Evolutionary conservation across 2,797 vertebrate genomes (phyloP), one percentile per base, ranked within the genome.

Genomic region (Myotis myotis): DNA sequence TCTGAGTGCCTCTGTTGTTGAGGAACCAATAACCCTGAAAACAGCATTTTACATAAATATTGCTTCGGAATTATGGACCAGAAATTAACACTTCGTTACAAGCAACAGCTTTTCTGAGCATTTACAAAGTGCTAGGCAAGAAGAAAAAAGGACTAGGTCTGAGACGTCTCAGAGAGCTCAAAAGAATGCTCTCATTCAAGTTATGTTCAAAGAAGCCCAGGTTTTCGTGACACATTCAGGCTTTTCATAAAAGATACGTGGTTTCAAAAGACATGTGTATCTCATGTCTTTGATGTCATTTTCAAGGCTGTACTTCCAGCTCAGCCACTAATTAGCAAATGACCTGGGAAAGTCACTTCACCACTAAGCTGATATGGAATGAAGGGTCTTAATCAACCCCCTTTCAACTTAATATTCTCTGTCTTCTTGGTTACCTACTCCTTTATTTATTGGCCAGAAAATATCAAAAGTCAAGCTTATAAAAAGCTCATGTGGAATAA

Each of bases 261-360:
- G 41, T 47, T 95, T 94, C 57, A 89, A 86, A 93, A 91, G 94
- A 75, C 75, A 57, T 4, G 16, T 75, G n/a, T 57, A 64, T 79
- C 82, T 91, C 55, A 38, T n/a, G 60, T 53, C 93, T 97, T 72
- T 93, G 74, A 88, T 94, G 87, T 91, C 71, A 60, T 51, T 76
- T 93, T 93, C 75, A 93, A 79, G 78, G 36, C 53, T 92, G 62
- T 74, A 33, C 44, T 55, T 41, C 30, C 60, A 85, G 53, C 60
- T 75, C 64, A 72, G 87, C 60, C n/a, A 94, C 74, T 90, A 93
- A 94, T 70, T 96, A 91, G 75, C 70, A 83, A 95, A 51, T 78
- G 87, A 88, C 83, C 41, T 62, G 13, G 47, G 41, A 94, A 57
- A 96, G 96, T 81, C 89, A 88, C n/a, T 95, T 86, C 76, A 51